phyloP scores from a whole-genome alignment of 1,140 invertebrate genomes.

The Oscheius sp. region DNA sequence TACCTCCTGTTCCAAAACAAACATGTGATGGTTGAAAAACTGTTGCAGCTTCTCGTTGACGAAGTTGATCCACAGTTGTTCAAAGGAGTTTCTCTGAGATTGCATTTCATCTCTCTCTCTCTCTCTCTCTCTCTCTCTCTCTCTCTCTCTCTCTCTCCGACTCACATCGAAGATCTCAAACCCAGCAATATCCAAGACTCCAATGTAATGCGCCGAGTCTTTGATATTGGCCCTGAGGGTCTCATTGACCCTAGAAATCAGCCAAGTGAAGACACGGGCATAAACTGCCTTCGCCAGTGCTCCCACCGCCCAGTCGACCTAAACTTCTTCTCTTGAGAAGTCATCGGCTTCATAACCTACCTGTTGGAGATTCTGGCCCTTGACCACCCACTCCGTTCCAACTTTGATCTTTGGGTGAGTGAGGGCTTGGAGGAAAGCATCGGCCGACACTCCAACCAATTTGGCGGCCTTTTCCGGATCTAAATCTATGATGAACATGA shows the following conservation, averaged over 20 bases:
- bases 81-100: constrained; percentile 82
- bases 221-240: constrained; percentile 44
- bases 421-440: constrained; percentile 66
- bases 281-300: constrained; percentile 61
- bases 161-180: constrained; percentile 95
- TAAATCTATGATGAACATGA: constrained; percentile 16
- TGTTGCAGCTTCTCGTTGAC: constrained; percentile 99
- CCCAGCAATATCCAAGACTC: constrained; percentile 99
- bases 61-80: constrained; percentile 99
- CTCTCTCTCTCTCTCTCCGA: not conserved
- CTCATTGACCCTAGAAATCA: constrained; percentile 52
- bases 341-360: constrained; percentile 59
- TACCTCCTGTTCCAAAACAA: constrained; percentile 92
- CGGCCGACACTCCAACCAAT: constrained; percentile 66
- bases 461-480: constrained; percentile 61
- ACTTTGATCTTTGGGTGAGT: constrained; percentile 68
- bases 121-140: not conserved
- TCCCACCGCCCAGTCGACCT: constrained; percentile 65
- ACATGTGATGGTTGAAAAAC: constrained; percentile 99
- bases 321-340: no score
- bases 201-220: constrained; percentile 62
- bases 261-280: constrained; percentile 52
- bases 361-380: constrained; percentile 74
- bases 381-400: constrained; percentile 69
- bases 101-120: not conserved